Evolutionary conservation across 2,113 vertebrate species (phyloP).

Genomic region (Eupsittula cactorum): DNA sequence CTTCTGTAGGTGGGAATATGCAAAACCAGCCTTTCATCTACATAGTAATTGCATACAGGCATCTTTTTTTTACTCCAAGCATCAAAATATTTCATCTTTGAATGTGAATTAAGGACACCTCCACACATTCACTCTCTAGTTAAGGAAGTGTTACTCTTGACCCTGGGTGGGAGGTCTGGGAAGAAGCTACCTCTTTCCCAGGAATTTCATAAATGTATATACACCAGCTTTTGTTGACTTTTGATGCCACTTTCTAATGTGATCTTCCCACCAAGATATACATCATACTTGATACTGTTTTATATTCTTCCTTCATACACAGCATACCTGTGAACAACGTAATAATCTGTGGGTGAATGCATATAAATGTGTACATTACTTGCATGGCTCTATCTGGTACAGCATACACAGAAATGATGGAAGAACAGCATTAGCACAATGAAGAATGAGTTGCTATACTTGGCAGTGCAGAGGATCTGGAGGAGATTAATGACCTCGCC

Average conservation of each 20-base stretch:
- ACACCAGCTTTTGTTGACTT: neutral
- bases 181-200: neutral
- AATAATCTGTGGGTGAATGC: slow-evolving; percentile 48
- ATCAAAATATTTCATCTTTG: neutral
- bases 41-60: neutral
- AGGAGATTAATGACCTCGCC: slow-evolving; percentile 67
- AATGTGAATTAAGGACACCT: neutral
- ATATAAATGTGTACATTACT: slow-evolving; percentile 17
- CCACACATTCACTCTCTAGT: neutral
- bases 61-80: neutral
- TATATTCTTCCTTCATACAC: neutral
- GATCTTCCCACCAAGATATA: neutral
- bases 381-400: neutral
- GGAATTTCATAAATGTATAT: neutral
- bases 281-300: neutral
- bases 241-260: neutral
- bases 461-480: slow-evolving; percentile 63
- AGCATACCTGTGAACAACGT: neutral
- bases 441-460: slow-evolving; percentile 69
- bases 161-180: neutral
- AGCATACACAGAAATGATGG: slow-evolving; percentile 14
- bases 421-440: slow-evolving; percentile 43
- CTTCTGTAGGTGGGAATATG: neutral
- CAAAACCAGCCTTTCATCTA: neutral
- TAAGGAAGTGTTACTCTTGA: neutral